Percentiles rank a stretch among this genome's conserved stretches.
Evolutionary conservation across 2,113 vertebrate species (phyloP).

Genomic region (Labeo rohita): DNA sequence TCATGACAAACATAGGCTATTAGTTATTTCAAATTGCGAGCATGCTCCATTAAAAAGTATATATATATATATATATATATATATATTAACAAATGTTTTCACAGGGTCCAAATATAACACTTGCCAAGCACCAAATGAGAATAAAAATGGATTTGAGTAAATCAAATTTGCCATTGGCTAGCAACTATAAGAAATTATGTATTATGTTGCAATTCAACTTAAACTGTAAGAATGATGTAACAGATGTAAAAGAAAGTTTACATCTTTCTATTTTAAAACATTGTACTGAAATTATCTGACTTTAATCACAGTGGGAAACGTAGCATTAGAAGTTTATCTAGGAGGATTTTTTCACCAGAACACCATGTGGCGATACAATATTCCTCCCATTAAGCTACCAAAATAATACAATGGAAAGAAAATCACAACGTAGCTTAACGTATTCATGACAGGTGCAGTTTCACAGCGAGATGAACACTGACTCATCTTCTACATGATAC

Average conservation of each 20-base stretch:
- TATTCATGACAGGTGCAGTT: not conserved
- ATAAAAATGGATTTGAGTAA: slow-evolving; percentile 3
- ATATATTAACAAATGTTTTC: slow-evolving; percentile 4
- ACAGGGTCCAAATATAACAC: slow-evolving; percentile 16
- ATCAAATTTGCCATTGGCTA: not conserved
- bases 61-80: not conserved
- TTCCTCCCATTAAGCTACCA: not conserved
- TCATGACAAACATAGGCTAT: slow-evolving; percentile 4
- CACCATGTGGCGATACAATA: not conserved
- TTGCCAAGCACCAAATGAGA: slow-evolving; percentile 4
- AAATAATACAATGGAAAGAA: not conserved
- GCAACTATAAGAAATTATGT: not conserved
- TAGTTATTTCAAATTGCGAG: slow-evolving; percentile 6
- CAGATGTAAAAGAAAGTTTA: no score
- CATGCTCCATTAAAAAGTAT: not conserved
- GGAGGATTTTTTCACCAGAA: not conserved
- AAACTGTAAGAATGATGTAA: not conserved
- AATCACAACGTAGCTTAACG: not conserved
- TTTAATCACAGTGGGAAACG: not conserved
- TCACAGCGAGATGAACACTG: not conserved
- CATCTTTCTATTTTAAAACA: no score
- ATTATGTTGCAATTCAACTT: not conserved
- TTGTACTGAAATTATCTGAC: not conserved
- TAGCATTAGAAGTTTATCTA: not conserved
- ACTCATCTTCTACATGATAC: not conserved